Percentiles rank a stretch among this genome's conserved stretches.
These are phyloP conservation scores for Bombylius major DNA, from an alignment of 2,888 invertebrate genomes.

Conservation along the genomic window DNA sequence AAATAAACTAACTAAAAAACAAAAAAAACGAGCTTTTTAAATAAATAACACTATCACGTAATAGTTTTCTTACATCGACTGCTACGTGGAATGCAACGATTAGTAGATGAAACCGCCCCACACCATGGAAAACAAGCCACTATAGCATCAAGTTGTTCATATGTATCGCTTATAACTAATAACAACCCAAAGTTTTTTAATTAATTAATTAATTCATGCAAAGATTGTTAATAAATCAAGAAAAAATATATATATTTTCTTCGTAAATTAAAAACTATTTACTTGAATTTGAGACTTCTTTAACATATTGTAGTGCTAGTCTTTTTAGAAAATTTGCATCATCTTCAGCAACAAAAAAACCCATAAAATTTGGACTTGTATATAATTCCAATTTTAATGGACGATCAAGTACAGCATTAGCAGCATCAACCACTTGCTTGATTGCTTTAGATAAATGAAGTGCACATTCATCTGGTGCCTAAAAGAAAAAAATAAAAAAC, in stretches of 20 bases:
- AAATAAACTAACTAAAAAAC: no score
- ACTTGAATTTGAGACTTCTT: conserved; percentile 64
- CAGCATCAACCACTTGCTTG: conserved; percentile 58
- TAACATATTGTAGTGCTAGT: conserved; percentile 66
- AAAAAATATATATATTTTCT: not conserved
- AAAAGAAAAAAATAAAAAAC: conserved; percentile 14
- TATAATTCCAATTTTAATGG: conserved; percentile 67
- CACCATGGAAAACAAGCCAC: conserved; percentile 71
- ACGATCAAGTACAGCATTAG: conserved; percentile 51
- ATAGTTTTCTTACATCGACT: conserved; percentile 44
- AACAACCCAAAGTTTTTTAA: not conserved
- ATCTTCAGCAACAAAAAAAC: conserved; percentile 71
- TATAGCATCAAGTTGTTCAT: conserved; percentile 61
- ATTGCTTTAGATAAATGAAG: conserved; percentile 56
- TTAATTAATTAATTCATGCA: not conserved
- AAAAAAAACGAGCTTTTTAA: no score
- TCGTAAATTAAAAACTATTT: conserved; percentile 30
- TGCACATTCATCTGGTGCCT: conserved; percentile 67
- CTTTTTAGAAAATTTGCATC: conserved; percentile 69
- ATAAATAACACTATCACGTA: no score
- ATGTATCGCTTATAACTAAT: conserved; percentile 46
- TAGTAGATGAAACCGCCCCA: conserved; percentile 44
- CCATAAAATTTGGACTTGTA: conserved; percentile 81
- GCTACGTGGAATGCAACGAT: conserved; percentile 48
- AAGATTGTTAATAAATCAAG: conserved; percentile 4